These are phyloP conservation scores for Sminthurinus aureus DNA, from an alignment of 2,888 invertebrate species.

Conservation along the genomic window DNA sequence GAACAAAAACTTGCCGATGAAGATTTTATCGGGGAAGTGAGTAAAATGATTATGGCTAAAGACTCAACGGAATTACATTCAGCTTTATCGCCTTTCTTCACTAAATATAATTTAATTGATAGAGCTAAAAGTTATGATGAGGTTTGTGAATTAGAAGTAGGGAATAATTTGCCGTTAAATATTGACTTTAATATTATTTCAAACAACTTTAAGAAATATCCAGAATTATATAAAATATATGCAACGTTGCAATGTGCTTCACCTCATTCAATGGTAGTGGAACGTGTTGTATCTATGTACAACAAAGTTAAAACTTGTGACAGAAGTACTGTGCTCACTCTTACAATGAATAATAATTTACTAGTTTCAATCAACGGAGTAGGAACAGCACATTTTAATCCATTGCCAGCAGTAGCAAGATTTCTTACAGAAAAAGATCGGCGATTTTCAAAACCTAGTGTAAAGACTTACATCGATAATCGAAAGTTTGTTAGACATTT, in stretches of 20 bases:
- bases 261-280: background rate
- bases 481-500: too few species aligned
- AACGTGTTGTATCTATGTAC: slow-evolving; percentile 4
- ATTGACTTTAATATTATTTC: background rate
- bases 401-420: background rate
- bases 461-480: too few species aligned
- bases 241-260: background rate
- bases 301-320: slow-evolving; percentile 3
- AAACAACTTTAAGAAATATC: background rate
- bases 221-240: background rate
- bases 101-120: slow-evolving; percentile 8
- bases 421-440: too few species aligned
- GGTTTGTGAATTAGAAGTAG: background rate
- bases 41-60: background rate
- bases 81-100: background rate
- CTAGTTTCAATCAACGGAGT: background rate
- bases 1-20: background rate
- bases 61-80: background rate
- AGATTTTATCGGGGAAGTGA: background rate
- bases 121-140: background rate
- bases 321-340: background rate
- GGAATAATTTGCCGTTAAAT: background rate
- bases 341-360: background rate
- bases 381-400: slow-evolving; percentile 12
- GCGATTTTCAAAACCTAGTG: too few species aligned